Evolutionary conservation across 1,140 invertebrate species (phyloP).

Genomic region (Zaprionus inermis): DNA sequence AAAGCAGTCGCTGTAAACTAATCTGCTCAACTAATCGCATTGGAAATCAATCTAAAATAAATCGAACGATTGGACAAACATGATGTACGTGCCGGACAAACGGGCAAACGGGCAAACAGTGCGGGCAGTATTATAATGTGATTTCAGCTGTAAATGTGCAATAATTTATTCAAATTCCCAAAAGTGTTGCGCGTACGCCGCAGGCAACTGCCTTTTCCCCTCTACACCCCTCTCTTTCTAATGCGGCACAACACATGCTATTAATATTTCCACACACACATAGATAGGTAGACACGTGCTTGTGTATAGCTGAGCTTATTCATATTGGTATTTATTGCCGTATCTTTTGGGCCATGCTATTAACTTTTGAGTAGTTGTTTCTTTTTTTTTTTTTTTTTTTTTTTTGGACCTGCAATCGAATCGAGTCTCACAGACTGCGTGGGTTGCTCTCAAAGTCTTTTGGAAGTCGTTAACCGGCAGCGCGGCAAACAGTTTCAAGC

Average conservation of each 20-base stretch:
- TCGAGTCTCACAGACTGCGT: slow-evolving; percentile 53
- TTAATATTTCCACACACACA: slow-evolving; percentile 68
- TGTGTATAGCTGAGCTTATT: slow-evolving; percentile 1
- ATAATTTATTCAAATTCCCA: slow-evolving; percentile 80
- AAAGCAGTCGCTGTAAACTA: slow-evolving; percentile 45
- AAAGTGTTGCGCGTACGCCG: slow-evolving; percentile 58
- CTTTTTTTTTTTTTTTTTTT: neutral
- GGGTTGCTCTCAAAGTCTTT: slow-evolving; percentile 50
- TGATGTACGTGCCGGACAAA: slow-evolving; percentile 40
- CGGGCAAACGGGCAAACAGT: too few relatives aligned
- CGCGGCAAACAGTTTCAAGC: slow-evolving; percentile 28
- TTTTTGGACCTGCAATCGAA: slow-evolving; percentile 35
- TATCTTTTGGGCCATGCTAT: slow-evolving; percentile 65
- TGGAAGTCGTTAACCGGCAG: slow-evolving; percentile 72
- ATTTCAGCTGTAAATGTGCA: slow-evolving; percentile 78
- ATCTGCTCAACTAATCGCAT: slow-evolving; percentile 70
- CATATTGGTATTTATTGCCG: slow-evolving; percentile 16
- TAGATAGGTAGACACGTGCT: neutral
- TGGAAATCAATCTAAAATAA: slow-evolving; percentile 76
- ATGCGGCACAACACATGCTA: slow-evolving; percentile 56
- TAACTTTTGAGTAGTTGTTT: slow-evolving; percentile 53
- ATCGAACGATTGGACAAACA: slow-evolving; percentile 67
- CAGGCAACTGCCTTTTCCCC: neutral
- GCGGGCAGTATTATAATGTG: slow-evolving; percentile 66
- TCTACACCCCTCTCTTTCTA: too few relatives aligned